A percentile compares a stretch with the other conserved stretches of the same genome.
Conservation (phyloP, 2,113 vertebrate species). For the Peucedramus taeniatus region DNA sequence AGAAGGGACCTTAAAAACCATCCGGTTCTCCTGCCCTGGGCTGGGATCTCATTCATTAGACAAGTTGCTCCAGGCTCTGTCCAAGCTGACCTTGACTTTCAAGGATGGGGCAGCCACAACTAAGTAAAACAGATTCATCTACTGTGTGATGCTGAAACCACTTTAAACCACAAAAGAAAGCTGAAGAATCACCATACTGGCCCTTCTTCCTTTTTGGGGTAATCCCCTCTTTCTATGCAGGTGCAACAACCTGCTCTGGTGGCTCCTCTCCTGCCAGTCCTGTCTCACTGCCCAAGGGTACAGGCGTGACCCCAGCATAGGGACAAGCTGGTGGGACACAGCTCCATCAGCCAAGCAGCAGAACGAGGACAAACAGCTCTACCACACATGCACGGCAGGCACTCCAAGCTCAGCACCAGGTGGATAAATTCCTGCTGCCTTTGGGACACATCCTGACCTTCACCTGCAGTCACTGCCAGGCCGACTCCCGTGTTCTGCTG, state of each 20-base stretch:
- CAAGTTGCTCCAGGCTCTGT: background rate
- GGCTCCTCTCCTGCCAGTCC: background rate
- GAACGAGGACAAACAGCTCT: background rate
- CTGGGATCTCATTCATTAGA: background rate
- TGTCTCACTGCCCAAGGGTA: background rate
- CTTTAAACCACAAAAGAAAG: background rate
- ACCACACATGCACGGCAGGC: background rate
- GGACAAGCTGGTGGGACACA: background rate
- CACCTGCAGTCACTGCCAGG: background rate
- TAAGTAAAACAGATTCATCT: background rate
- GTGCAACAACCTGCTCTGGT: background rate
- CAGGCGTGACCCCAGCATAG: background rate
- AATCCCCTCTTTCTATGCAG: background rate
- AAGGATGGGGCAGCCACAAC: background rate
- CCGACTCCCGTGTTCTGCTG: rapidly evolving
- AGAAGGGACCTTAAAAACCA: background rate
- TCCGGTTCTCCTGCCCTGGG: background rate
- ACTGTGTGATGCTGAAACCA: background rate
- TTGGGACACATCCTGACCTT: background rate
- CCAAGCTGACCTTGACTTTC: background rate
- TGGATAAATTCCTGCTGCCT: background rate
- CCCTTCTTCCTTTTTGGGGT: background rate
- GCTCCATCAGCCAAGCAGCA: background rate
- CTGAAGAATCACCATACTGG: rapidly evolving
- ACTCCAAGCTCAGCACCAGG: background rate